These are phyloP conservation scores for Nothobranchius furzeri DNA, from an alignment of 2,113 vertebrate species.

Conservation along the genomic window DNA sequence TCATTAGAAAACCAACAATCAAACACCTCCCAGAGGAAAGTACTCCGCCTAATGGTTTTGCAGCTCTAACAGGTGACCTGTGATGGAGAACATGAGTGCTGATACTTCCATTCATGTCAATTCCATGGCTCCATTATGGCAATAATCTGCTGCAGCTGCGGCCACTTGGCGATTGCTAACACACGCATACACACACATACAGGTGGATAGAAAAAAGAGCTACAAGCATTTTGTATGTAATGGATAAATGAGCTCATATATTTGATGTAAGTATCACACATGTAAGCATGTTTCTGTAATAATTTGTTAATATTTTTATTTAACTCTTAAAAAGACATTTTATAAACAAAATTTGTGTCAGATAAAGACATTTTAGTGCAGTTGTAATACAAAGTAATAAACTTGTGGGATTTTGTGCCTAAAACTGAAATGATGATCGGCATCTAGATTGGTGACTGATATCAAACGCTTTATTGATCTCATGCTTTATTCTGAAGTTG, in stretches of 20 bases:
- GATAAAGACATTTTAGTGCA: not conserved
- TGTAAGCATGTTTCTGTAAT: not conserved
- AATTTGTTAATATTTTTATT: not conserved
- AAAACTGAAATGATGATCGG: too few species aligned
- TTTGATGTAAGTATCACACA: not conserved
- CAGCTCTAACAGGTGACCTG: conserved; percentile 52
- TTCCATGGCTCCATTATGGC: conserved; percentile 49
- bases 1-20: not conserved
- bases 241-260: too few species aligned
- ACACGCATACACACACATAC: conserved; percentile 22
- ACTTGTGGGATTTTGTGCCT: too few species aligned
- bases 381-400: not conserved
- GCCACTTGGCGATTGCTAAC: conserved; percentile 15
- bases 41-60: conserved; percentile 51
- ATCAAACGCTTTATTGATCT: too few species aligned
- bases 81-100: conserved; percentile 50
- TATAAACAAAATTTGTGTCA: not conserved
- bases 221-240: too few species aligned
- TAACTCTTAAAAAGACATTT: not conserved
- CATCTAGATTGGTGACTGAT: too few species aligned
- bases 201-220: not conserved
- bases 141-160: conserved; percentile 65
- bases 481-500: not conserved
- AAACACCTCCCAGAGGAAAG: conserved; percentile 15
- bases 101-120: conserved; percentile 48